phyloP scores from a whole-genome alignment of 2,888 invertebrate species.

The Caenorhabditis sp. region DNA sequence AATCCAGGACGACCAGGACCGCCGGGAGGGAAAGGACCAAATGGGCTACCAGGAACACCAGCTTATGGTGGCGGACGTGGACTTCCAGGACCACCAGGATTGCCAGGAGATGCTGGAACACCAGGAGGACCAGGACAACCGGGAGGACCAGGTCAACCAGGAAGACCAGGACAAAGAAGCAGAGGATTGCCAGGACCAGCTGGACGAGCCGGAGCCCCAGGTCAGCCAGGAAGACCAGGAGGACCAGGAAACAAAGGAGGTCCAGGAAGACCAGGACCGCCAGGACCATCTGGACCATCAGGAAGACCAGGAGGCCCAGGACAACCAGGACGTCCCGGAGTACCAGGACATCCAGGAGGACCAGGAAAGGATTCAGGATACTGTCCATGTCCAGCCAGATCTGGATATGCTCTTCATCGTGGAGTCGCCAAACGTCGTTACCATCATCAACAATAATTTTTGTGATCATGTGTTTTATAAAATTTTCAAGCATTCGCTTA shows the following conservation, averaged over 20 bases:
- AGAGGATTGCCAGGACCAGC: slow-evolving; percentile 42
- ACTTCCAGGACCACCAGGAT: slow-evolving; percentile 37
- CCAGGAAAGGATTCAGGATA: slow-evolving; percentile 15
- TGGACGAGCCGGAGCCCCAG: slow-evolving; percentile 46
- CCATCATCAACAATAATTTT: not conserved
- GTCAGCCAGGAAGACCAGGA: slow-evolving; percentile 53
- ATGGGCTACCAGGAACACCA: slow-evolving; percentile 41
- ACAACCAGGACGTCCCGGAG: slow-evolving; percentile 20
- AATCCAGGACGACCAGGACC: slow-evolving; percentile 35
- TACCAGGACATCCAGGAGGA: slow-evolving; percentile 31
- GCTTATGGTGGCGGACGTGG: slow-evolving; percentile 38
- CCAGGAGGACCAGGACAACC: slow-evolving; percentile 43
- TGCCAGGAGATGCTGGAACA: slow-evolving; percentile 29
- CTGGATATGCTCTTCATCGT: not conserved
- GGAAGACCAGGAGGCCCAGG: slow-evolving; percentile 32
- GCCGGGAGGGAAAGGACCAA: slow-evolving; percentile 26
- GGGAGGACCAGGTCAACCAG: slow-evolving; percentile 21
- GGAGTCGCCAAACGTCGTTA: not conserved
- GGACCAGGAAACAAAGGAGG: slow-evolving; percentile 22
- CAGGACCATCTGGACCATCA: slow-evolving; percentile 24
- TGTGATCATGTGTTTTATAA: not conserved
- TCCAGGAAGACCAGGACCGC: slow-evolving; percentile 20
- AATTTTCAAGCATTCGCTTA: slow-evolving; percentile 7
- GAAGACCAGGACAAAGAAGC: slow-evolving; percentile 22
- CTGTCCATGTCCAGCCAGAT: not conserved